phyloP scores from a whole-genome alignment of 2,888 invertebrate species.

The Lochmaea crataegi region DNA sequence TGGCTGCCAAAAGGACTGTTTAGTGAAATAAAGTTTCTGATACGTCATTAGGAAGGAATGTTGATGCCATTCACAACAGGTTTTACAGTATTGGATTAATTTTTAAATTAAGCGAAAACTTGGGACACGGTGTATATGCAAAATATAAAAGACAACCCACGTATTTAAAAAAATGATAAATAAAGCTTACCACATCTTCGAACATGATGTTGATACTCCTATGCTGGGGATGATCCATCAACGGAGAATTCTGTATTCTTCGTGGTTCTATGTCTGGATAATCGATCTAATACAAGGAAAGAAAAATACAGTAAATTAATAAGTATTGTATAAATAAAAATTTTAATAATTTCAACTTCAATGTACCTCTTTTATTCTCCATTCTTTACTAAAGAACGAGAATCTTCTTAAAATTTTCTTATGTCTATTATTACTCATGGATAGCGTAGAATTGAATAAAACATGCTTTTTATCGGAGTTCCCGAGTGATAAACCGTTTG shows the following conservation, averaged over 20 bases:
- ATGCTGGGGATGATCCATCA: constrained; percentile 63
- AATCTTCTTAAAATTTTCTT: constrained; percentile 21
- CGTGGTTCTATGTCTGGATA: constrained; percentile 71
- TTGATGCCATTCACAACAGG: no score
- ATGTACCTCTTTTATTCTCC: constrained; percentile 35
- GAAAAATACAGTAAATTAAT: not conserved
- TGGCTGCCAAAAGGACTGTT: no score
- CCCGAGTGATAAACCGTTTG: constrained; percentile 31
- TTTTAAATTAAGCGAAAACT: no score
- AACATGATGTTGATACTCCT: constrained; percentile 62
- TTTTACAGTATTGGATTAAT: no score
- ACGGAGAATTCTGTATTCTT: constrained; percentile 60
- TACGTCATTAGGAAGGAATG: no score
- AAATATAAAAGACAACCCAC: no score
- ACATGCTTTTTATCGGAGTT: constrained; percentile 22
- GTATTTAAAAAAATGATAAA: no score
- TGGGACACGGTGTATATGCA: no score
- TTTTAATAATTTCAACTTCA: constrained; percentile 11
- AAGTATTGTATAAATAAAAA: not conserved
- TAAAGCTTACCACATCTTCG: constrained; percentile 61
- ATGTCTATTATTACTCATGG: constrained; percentile 27
- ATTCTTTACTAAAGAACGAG: constrained; percentile 26
- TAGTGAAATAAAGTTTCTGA: no score
- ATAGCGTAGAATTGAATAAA: constrained; percentile 2
- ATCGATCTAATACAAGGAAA: constrained; percentile 72